These are phyloP conservation scores for Rafetus swinhoei DNA, from an alignment of 2,113 vertebrate genomes.

Conservation along the genomic window DNA sequence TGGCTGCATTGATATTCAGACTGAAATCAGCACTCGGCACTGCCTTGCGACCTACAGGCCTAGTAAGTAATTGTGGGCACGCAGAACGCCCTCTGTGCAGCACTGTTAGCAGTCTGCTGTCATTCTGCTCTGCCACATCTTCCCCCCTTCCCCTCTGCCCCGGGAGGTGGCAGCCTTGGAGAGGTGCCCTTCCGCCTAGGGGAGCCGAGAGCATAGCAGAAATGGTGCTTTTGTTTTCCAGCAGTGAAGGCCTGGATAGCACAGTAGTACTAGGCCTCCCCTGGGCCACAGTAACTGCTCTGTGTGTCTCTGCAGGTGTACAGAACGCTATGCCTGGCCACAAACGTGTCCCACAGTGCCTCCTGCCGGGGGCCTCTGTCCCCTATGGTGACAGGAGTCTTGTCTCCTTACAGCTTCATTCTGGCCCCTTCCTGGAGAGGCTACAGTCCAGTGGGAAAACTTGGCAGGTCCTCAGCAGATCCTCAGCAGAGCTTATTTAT, in stretches of 20 bases:
- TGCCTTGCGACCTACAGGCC: constrained; percentile 94
- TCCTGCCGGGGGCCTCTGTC: not conserved
- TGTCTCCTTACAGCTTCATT: not conserved
- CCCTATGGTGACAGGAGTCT: not conserved
- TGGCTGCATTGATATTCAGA: constrained; percentile 91
- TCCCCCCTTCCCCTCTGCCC: no score
- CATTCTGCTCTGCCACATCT: not conserved
- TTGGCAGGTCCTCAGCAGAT: no score
- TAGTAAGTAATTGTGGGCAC: constrained; percentile 54
- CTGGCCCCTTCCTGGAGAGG: not conserved
- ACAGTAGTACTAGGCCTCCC: not conserved
- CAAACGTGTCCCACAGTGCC: not conserved
- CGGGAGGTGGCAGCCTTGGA: not conserved
- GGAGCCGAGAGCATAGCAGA: not conserved
- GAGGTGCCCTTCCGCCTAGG: not conserved
- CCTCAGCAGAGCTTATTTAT: not conserved
- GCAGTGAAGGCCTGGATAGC: not conserved
- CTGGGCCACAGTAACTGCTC: rapidly evolving
- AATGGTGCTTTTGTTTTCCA: not conserved
- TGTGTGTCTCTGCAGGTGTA: rapidly evolving
- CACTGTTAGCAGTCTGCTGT: not conserved
- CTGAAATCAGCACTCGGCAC: constrained; percentile 88
- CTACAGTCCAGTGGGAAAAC: not conserved
- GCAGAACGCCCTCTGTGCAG: rapidly evolving
- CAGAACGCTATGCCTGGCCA: not conserved